Percentiles rank a stretch among this genome's conserved stretches.
These are phyloP conservation scores for Amyelois transitella DNA, from an alignment of 1,140 invertebrate species.

Conservation along the genomic window DNA sequence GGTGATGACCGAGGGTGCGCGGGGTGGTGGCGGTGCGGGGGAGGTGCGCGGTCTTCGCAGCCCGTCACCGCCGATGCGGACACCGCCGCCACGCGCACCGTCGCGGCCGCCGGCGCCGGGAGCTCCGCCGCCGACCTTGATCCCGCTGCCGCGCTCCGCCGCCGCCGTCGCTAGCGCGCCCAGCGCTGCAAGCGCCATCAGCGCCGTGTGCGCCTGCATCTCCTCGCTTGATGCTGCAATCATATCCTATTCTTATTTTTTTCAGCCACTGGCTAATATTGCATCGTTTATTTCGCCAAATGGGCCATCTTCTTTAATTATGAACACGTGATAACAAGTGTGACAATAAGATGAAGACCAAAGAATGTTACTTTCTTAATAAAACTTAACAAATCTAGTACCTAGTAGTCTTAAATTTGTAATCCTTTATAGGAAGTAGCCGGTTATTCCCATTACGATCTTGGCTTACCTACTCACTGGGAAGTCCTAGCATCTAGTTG, in stretches of 20 bases:
- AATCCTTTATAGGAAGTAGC: too few species aligned
- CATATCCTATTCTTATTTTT: background rate
- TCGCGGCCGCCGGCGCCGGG: slow-evolving; percentile 35
- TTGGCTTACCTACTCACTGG: too few species aligned
- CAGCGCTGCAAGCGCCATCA: slow-evolving; percentile 57
- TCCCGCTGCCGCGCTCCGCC: slow-evolving; percentile 58
- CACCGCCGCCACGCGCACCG: slow-evolving; percentile 46
- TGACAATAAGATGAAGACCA: too few species aligned
- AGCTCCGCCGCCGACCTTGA: slow-evolving; percentile 54
- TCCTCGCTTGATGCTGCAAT: slow-evolving; percentile 52
- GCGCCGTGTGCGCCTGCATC: slow-evolving; percentile 61
- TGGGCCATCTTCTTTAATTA: too few species aligned
- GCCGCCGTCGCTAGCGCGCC: slow-evolving; percentile 46
- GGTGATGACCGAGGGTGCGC: slow-evolving; percentile 58
- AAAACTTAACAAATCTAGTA: too few species aligned
- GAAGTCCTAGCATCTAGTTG: too few species aligned
- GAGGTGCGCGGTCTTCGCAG: slow-evolving; percentile 64
- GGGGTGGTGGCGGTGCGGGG: slow-evolving; percentile 53
- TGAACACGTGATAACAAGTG: too few species aligned
- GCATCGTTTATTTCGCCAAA: too few species aligned
- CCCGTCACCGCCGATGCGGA: slow-evolving; percentile 57
- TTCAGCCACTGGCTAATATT: too few species aligned
- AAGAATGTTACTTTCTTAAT: too few species aligned
- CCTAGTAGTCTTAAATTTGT: too few species aligned
- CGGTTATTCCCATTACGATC: too few species aligned